Evolutionary conservation across 92 coral and sea anemone species (phyloP).

Genomic region (Epizoanthus rinbou): DNA sequence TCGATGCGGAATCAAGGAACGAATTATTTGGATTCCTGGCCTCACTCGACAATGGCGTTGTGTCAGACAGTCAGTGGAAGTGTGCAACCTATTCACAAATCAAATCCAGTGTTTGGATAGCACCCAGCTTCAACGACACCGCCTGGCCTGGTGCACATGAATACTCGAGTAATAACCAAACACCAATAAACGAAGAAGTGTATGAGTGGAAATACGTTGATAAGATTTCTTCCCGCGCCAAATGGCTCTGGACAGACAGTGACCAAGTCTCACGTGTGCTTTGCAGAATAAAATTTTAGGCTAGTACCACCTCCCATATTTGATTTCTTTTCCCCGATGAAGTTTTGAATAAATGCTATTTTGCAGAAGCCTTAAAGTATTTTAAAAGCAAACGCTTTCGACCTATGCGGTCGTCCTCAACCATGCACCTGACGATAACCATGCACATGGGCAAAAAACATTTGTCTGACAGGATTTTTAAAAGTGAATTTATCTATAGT

Average conservation of each 20-base stretch:
- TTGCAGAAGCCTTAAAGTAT: too few relatives aligned
- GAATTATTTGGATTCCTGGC: background rate
- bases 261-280: background rate
- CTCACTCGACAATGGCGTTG: conserved; percentile 5
- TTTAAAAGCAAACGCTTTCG: too few relatives aligned
- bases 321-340: too few relatives aligned
- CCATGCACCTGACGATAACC: too few relatives aligned
- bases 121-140: background rate
- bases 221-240: background rate
- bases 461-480: too few relatives aligned
- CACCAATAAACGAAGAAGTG: background rate
- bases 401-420: too few relatives aligned
- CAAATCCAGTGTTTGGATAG: background rate
- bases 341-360: too few relatives aligned
- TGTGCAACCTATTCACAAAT: background rate
- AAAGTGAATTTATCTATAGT: too few relatives aligned
- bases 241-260: background rate
- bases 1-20: background rate
- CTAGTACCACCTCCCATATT: background rate
- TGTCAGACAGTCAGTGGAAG: background rate
- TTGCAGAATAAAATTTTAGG: background rate
- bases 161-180: background rate
- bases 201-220: background rate
- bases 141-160: background rate
- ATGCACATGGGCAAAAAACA: too few relatives aligned